phyloP scores from a whole-genome alignment of 2,888 invertebrate genomes.

The Cyaniris semiargus region DNA sequence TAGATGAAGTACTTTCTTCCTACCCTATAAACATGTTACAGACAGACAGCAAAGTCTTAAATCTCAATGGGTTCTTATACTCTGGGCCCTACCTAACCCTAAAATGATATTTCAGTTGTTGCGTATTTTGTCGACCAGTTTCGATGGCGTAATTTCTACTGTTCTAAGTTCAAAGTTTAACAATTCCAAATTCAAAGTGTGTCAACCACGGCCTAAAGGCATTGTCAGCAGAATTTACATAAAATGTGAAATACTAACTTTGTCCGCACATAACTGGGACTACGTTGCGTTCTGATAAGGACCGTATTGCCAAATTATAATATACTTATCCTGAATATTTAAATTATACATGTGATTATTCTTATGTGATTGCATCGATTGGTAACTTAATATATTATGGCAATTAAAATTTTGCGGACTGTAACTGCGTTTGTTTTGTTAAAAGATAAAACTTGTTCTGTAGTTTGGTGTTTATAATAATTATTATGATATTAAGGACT shows the following conservation, averaged over 20 bases:
- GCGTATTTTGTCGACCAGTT: neutral
- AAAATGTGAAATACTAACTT: constrained; percentile 7
- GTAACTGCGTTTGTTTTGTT: neutral
- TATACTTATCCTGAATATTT: no score
- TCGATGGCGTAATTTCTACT: neutral
- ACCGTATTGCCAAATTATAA: neutral
- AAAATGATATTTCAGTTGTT: no score
- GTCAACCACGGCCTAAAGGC: neutral
- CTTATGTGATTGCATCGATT: no score
- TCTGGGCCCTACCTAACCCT: no score
- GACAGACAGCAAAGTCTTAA: no score
- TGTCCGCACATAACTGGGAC: neutral
- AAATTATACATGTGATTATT: no score
- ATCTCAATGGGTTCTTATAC: no score
- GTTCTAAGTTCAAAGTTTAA: neutral
- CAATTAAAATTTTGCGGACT: neutral
- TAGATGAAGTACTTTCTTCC: no score
- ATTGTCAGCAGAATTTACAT: neutral
- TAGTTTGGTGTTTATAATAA: no score
- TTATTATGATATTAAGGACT: neutral
- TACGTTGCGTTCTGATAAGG: neutral
- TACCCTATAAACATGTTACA: no score
- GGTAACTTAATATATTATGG: no score
- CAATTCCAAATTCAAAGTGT: neutral
- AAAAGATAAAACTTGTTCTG: neutral